phyloP scores from a whole-genome alignment of 2,113 vertebrate species.

The Neoarius graeffei region DNA sequence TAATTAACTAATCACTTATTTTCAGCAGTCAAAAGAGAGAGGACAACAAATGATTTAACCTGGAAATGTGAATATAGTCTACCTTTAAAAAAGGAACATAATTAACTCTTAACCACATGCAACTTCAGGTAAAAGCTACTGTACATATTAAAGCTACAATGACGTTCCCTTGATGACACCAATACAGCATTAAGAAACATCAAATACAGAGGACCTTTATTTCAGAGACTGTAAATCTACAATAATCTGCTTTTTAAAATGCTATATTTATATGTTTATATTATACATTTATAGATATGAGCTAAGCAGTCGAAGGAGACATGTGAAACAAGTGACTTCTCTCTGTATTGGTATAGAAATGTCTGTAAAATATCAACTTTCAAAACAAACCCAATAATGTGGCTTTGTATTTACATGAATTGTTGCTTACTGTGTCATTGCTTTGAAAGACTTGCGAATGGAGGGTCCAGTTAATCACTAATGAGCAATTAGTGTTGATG shows the following conservation, averaged over 20 bases:
- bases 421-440: constrained; percentile 20
- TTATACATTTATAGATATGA: no score
- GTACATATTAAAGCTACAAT: neutral
- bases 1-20: neutral
- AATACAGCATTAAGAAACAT: neutral
- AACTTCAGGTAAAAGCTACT: neutral
- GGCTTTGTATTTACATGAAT: constrained; percentile 11
- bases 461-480: constrained; percentile 49
- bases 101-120: neutral
- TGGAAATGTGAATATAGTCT: neutral
- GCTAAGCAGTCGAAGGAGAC: neutral
- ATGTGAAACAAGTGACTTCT: neutral
- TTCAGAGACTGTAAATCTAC: neutral
- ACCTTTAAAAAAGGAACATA: neutral
- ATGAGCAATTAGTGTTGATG: constrained; percentile 75
- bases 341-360: neutral
- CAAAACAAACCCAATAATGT: constrained; percentile 4
- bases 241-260: neutral
- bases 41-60: neutral
- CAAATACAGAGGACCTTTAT: neutral
- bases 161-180: neutral
- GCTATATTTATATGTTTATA: neutral
- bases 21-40: neutral
- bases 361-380: neutral
- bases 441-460: constrained; percentile 34